These are phyloP conservation scores for Sphaerodactylus townsendi DNA, from an alignment of 2,113 vertebrate species.

Conservation along the genomic window DNA sequence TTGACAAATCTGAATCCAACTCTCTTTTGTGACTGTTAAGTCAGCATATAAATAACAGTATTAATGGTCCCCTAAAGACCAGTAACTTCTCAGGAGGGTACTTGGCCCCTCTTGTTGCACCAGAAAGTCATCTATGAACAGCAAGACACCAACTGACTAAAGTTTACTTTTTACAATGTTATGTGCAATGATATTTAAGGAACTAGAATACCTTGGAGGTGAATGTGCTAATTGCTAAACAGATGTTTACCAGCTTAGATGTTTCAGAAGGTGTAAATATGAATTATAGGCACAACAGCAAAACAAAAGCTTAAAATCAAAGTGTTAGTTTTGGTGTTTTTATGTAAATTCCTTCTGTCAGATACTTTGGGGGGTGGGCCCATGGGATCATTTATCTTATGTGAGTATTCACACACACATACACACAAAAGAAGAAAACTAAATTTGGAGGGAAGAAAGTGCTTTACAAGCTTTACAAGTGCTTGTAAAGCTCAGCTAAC, in stretches of 20 bases:
- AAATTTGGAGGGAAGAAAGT: background rate
- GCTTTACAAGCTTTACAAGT: no score
- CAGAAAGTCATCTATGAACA: background rate
- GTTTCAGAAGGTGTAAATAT: background rate
- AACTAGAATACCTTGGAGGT: background rate
- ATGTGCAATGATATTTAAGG: background rate
- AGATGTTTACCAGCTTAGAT: background rate
- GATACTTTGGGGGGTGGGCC: background rate
- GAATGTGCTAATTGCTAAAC: background rate
- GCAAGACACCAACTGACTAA: background rate
- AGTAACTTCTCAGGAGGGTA: no score
- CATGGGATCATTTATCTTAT: background rate
- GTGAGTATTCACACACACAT: background rate
- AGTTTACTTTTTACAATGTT: background rate
- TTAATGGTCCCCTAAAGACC: no score
- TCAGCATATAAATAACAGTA: no score
- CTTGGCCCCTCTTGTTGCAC: no score
- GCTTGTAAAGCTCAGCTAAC: background rate
- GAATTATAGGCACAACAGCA: background rate
- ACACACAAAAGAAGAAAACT: background rate
- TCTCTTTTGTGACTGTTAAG: no score
- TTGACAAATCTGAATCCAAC: no score
- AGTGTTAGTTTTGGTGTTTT: background rate
- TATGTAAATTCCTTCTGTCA: background rate
- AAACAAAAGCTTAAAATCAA: slow-evolving; percentile 16